Evolutionary conservation across 2,113 vertebrate species (phyloP).

Genomic region (Leucopsar rothschildi): DNA sequence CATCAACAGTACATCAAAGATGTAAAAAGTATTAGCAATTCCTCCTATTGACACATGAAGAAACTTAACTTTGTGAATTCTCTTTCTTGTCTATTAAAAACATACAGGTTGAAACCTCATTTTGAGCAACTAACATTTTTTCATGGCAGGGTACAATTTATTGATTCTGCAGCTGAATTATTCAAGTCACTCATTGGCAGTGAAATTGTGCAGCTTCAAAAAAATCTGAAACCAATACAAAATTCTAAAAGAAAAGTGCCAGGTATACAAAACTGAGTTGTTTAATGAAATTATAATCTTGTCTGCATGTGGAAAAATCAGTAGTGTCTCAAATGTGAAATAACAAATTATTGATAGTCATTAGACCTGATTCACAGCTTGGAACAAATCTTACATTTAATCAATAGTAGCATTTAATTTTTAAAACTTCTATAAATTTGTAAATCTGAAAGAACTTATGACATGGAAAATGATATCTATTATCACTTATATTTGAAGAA

Average conservation of each 20-base stretch:
- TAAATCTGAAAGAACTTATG: not conserved
- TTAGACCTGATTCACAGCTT: not conserved
- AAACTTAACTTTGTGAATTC: not conserved
- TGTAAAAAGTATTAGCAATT: not conserved
- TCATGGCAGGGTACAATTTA: not conserved
- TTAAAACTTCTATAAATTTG: not conserved
- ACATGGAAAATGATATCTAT: not conserved
- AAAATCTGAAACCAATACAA: conserved; percentile 16
- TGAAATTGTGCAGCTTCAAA: not conserved
- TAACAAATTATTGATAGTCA: not conserved
- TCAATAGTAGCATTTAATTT: conserved; percentile 2
- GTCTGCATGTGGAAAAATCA: not conserved
- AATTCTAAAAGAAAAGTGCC: not conserved
- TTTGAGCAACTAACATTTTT: not conserved
- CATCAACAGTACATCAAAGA: not conserved
- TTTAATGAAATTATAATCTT: conserved; percentile 32
- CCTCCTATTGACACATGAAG: not conserved
- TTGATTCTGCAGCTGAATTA: conserved; percentile 48
- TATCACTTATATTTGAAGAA: not conserved
- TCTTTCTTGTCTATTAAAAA: not conserved
- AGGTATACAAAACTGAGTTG: not conserved
- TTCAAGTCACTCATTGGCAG: conserved; percentile 25
- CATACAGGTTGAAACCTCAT: not conserved
- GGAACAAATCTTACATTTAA: conserved; percentile 22
- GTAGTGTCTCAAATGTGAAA: conserved; percentile 12